Evolutionary conservation across 2,797 vertebrate genomes (phyloP).

Genomic region (Pachyuromys duprasi): DNA sequence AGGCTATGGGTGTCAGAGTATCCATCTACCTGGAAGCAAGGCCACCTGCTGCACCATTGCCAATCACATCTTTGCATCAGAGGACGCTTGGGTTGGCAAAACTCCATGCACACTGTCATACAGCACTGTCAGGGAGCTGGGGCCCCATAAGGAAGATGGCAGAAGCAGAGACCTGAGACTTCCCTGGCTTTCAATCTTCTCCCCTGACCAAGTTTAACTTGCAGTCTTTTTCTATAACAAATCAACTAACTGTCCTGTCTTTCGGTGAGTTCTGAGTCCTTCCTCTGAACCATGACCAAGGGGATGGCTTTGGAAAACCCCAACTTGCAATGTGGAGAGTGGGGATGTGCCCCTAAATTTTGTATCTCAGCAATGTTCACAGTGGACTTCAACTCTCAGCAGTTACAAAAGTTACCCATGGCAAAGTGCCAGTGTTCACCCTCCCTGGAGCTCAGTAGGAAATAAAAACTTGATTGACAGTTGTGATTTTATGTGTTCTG

Average conservation of each 20-base stretch:
- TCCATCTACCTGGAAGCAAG: neutral
- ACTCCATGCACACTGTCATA: neutral
- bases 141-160: neutral
- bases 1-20: neutral
- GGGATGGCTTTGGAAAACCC: neutral
- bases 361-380: neutral
- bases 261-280: neutral
- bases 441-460: neutral
- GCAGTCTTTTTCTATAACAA: neutral
- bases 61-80: neutral
- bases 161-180: neutral
- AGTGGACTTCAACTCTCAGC: neutral
- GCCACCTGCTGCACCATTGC: neutral
- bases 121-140: neutral
- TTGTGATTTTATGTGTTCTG: neutral
- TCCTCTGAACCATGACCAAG: neutral
- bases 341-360: neutral
- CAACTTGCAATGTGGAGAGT: neutral
- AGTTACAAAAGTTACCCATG: neutral
- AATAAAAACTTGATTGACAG: neutral
- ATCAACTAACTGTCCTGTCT: neutral
- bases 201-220: neutral
- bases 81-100: neutral
- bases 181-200: neutral
- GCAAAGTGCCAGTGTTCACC: neutral